Evolutionary conservation across 2,113 vertebrate species (phyloP).

Genomic region (Leuciscus idus): DNA sequence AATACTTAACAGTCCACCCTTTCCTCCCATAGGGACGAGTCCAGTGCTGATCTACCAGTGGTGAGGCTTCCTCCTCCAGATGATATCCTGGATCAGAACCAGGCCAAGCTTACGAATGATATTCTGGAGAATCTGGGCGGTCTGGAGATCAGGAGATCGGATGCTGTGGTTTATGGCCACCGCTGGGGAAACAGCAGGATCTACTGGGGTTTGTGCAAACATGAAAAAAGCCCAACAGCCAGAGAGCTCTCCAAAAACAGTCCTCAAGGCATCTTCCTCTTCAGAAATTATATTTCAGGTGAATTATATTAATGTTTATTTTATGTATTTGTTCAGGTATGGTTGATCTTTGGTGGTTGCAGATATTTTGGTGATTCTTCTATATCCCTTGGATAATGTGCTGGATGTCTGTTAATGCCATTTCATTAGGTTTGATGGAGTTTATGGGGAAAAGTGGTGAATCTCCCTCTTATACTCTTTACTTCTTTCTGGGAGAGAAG

Average conservation of each 20-base stretch:
- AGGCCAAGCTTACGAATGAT: constrained; percentile 64
- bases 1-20: neutral
- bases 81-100: constrained; percentile 71
- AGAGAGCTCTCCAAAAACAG: constrained; percentile 72
- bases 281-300: constrained; percentile 80
- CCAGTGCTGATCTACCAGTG: constrained; percentile 11
- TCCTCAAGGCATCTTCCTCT: constrained; percentile 63
- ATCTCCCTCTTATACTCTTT: constrained; percentile 78
- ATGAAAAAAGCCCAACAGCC: constrained; percentile 60
- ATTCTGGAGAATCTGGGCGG: constrained; percentile 80
- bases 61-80: constrained; percentile 74
- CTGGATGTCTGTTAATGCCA: constrained; percentile 17
- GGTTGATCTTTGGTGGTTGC: neutral
- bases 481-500: constrained; percentile 84
- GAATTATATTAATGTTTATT: too few relatives aligned
- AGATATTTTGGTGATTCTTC: neutral
- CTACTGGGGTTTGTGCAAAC: constrained; percentile 74
- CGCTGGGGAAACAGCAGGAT: constrained; percentile 63
- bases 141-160: constrained; percentile 69
- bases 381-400: neutral
- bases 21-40: neutral
- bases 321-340: neutral
- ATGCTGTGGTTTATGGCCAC: constrained; percentile 62
- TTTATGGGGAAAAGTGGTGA: constrained; percentile 64
- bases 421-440: constrained; percentile 71